Base-by-base conservation (phyloP, 2,113 vertebrate species). In the Bucco capensis region DNA sequence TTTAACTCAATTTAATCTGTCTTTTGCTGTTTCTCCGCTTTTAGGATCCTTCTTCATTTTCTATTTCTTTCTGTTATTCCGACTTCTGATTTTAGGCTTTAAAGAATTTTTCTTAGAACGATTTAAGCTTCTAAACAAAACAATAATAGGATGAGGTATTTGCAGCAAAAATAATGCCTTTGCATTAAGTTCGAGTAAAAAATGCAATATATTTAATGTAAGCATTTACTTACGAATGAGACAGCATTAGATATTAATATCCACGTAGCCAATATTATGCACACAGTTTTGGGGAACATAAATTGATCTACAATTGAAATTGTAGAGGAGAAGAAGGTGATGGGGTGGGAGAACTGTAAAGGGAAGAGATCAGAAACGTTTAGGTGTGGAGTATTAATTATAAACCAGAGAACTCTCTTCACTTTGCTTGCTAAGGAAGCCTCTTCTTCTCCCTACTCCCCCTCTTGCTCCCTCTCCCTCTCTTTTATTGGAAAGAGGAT, bases 361-460 rank as follows among this genome's bases (percentile, higher is more conserved):
- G 30, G 22, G 72, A 75, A 82, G 66, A 47, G 57, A 76, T 88
- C 62, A 75, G 79, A 90, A 88, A 81, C 35, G 42, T 95, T 93
- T 88, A 95, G 83, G 86, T 96, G 88, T 79, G 86, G 75, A 86
- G 80, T 75, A 89, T 93, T 97, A 96, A 97, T 96, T 96, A 95
- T 95, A 90, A 93, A 96, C 88, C 90, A 67, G 38, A 70, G 92
- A 95, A 95, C 56, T 96, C 95, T 93, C 91, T 51, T 61, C 83
- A 89, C 72, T 83, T 54, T 76, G 38, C 85, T 86, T 50, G 66
- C 37, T 93, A 70, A 91, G 86, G 91, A 96, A 95, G 54, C 83
- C 77, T 85, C 72, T 4, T 89, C 83, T 86, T 56, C 54, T 61
- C 35, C 14, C 14, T 14, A 2, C 74, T 88, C 83, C 77, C 85